Evolutionary conservation across 2,888 invertebrate genomes (phyloP), one percentile per base, ranked within the genome.

Genomic region (Drosophila kambysellisi): DNA sequence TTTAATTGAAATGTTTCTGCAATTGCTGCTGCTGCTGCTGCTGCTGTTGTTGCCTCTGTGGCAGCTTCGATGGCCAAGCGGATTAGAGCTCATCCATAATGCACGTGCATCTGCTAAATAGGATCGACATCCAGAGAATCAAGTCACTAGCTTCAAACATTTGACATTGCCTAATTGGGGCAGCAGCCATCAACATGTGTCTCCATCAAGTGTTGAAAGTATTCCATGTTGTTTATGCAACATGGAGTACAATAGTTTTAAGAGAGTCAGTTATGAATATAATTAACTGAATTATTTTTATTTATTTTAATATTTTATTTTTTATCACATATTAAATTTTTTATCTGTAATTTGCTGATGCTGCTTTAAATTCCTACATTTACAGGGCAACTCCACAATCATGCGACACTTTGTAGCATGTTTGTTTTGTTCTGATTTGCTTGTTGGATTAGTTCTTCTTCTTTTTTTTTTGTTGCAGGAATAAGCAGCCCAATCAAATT

Each of bases 1-100:
- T 88, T 79, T 84, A 84, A 84, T 88, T 88, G 84, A 83, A 84
- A 88, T 84, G 88, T 74, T 88, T 85, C 81, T 74, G 82, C 73
- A 74, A 74, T 39, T 70, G 52, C 69, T 71, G 52, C 46, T 46
- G 70, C 35, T 35, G 32, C 25, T 37, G 58, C 1, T 20, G 52
- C 1, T 4, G 33, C 15, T 12, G 66, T 4, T 39, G 39, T 17
- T 39, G 39, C 0, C 39, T 39, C 39, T 59, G 60, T n/a, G 39
- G 37, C 66, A 46, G 73, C 58, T 56, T 33, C 65, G 63, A 50
- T 61, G 65, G 63, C 74, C 85, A 88, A 88, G 82, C 81, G 82
- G 85, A 74, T 83, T 88, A 83, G 77, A 81, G 76, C 54, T 71
- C 79, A 75, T 88, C 83, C 79, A 85, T 85, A 88, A 85, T 85